Evolutionary conservation across 2,797 vertebrate genomes (phyloP).

Genomic region (Yasuhikotakia modesta): DNA sequence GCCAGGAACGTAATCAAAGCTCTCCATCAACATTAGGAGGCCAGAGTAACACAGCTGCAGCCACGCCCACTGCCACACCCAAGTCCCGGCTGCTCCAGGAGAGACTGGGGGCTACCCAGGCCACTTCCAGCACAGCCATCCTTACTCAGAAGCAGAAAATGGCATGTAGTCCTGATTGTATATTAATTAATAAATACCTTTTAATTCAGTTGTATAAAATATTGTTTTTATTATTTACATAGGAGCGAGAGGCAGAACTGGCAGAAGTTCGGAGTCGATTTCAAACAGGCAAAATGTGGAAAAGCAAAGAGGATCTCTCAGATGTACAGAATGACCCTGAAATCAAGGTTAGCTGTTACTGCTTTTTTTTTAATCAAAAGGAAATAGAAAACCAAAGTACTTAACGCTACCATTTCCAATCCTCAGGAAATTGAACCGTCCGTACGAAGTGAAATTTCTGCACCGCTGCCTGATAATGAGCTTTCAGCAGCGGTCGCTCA

Average conservation of each 20-base stretch:
- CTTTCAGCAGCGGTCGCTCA: not conserved
- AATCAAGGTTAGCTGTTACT: conserved; percentile 59
- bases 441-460: conserved; percentile 16
- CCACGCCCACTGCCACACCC: conserved; percentile 78
- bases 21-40: conserved; percentile 65
- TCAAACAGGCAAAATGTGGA: conserved; percentile 82
- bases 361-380: not conserved
- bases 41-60: conserved; percentile 59
- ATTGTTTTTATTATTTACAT: conserved; percentile 33
- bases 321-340: conserved; percentile 62
- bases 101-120: conserved; percentile 78
- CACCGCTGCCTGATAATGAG: conserved; percentile 11
- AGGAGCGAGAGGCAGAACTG: conserved; percentile 93
- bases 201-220: too few species aligned
- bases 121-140: conserved; percentile 81
- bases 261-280: conserved; percentile 85
- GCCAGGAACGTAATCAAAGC: conserved; percentile 78
- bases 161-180: conserved; percentile 68
- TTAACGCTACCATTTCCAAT: conserved; percentile 14
- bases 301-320: conserved; percentile 70
- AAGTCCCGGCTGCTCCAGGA: conserved; percentile 87
- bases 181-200: not conserved
- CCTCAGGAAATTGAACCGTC: conserved; percentile 32
- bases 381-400: not conserved
- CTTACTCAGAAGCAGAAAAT: conserved; percentile 86